Evolutionary conservation across 1,140 invertebrate genomes (phyloP).

Genomic region (Microvelia longipes): DNA sequence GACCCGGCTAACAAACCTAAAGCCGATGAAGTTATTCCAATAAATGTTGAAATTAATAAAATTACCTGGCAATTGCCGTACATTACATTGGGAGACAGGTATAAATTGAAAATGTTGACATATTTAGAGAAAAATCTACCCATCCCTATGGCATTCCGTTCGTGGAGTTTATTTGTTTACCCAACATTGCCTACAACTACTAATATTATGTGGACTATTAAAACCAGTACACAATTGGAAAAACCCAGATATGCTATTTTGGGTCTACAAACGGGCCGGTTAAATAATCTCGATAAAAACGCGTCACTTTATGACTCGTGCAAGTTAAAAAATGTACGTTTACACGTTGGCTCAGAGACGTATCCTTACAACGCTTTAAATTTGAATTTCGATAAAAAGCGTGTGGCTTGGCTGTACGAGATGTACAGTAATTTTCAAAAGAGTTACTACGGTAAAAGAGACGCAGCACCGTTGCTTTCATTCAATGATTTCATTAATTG

Average conservation of each 20-base stretch:
- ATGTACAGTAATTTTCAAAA: not conserved
- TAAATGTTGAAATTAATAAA: not conserved
- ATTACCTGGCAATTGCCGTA: not conserved
- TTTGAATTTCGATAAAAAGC: not conserved
- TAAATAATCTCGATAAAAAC: not conserved
- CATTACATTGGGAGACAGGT: not conserved
- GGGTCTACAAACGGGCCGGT: not conserved
- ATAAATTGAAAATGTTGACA: not conserved
- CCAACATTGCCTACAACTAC: not conserved
- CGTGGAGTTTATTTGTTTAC: not conserved
- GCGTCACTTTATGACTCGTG: not conserved
- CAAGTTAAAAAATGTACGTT: not conserved
- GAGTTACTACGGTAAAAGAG: not conserved
- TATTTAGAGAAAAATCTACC: not conserved
- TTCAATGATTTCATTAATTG: not conserved
- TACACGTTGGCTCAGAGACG: not conserved
- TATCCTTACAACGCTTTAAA: not conserved
- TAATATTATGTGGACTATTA: not conserved
- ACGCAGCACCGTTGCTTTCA: not conserved
- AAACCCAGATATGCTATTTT: not conserved
- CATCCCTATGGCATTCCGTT: not conserved
- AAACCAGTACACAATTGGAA: not conserved
- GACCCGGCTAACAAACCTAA: not conserved
- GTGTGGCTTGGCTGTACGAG: not conserved
- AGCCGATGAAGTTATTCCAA: not conserved